Evolutionary conservation across 2,113 vertebrate genomes (phyloP).

Genomic region (Laterallus jamaicensis): DNA sequence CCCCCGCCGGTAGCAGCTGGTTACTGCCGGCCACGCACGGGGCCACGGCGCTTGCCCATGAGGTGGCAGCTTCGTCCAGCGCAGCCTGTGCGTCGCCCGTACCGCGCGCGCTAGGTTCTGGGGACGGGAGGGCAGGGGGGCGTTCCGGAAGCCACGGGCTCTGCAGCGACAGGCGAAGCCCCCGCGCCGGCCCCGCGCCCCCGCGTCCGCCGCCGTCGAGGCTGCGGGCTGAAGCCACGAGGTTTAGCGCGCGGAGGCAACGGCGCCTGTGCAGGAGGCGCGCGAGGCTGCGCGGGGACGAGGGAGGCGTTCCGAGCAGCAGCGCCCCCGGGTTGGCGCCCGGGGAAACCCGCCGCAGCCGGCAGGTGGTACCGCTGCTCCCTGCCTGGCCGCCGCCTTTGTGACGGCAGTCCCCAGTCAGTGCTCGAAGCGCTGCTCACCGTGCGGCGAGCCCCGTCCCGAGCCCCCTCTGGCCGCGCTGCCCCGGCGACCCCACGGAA

Average conservation of each 20-base stretch:
- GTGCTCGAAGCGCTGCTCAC: not conserved
- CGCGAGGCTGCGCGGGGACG: too few relatives aligned
- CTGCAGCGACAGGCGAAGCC: accelerated
- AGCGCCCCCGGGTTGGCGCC: accelerated
- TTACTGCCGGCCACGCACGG: too few relatives aligned
- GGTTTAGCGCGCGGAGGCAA: too few relatives aligned
- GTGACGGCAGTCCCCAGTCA: too few relatives aligned
- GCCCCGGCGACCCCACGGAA: accelerated
- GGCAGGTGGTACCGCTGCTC: not conserved
- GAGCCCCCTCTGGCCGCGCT: too few relatives aligned
- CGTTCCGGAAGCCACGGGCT: accelerated
- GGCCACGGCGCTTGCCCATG: not conserved
- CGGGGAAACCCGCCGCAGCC: not conserved
- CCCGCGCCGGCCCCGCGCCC: accelerated
- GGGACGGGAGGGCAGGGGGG: too few relatives aligned
- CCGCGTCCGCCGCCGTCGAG: too few relatives aligned
- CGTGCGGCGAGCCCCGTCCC: accelerated
- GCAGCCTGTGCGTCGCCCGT: not conserved
- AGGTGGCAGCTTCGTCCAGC: accelerated
- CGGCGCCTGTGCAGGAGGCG: not conserved
- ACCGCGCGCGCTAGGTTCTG: accelerated
- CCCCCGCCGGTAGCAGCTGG: accelerated
- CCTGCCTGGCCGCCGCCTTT: too few relatives aligned
- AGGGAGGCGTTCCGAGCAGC: accelerated
- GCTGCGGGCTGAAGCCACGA: not conserved